Conservation (phyloP, 2,113 vertebrate genomes). For the Taurulus bubalis region DNA sequence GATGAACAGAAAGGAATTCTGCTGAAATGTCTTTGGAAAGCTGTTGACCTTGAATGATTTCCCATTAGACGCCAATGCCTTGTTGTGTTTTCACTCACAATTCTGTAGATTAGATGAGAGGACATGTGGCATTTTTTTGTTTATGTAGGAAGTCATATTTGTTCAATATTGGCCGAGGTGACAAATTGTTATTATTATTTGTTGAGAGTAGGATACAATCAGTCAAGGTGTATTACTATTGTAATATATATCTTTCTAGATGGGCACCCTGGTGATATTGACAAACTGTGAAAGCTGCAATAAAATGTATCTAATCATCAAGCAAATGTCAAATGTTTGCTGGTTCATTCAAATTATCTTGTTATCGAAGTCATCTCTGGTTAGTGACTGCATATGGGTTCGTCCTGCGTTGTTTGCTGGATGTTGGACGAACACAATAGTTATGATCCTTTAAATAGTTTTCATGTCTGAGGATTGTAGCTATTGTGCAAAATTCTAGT, state of each 20-base stretch:
- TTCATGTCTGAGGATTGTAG: background rate
- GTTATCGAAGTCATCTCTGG: too few relatives aligned
- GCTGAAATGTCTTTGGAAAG: slow-evolving; percentile 15
- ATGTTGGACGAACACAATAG: background rate
- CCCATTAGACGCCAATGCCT: background rate
- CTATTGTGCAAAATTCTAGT: background rate
- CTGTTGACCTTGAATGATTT: slow-evolving; percentile 21
- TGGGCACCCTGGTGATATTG: too few relatives aligned
- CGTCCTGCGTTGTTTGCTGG: background rate
- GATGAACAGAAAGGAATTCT: slow-evolving; percentile 11
- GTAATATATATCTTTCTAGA: background rate
- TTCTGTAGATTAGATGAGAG: slow-evolving; percentile 15
- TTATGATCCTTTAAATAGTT: background rate
- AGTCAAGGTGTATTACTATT: background rate
- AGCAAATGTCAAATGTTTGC: too few relatives aligned
- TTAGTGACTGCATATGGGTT: background rate
- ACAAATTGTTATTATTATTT: background rate
- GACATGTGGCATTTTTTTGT: background rate
- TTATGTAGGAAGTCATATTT: background rate
- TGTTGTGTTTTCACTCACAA: slow-evolving; percentile 1
- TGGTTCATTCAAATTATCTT: too few relatives aligned
- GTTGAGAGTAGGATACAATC: background rate
- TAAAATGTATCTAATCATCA: background rate
- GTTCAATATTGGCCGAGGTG: background rate
- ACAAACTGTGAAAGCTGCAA: background rate